Percentiles rank a stretch among this genome's conserved stretches.
phyloP scores from a whole-genome alignment of 2,797 vertebrate species.

The Pipistrellus pipistrellus region DNA sequence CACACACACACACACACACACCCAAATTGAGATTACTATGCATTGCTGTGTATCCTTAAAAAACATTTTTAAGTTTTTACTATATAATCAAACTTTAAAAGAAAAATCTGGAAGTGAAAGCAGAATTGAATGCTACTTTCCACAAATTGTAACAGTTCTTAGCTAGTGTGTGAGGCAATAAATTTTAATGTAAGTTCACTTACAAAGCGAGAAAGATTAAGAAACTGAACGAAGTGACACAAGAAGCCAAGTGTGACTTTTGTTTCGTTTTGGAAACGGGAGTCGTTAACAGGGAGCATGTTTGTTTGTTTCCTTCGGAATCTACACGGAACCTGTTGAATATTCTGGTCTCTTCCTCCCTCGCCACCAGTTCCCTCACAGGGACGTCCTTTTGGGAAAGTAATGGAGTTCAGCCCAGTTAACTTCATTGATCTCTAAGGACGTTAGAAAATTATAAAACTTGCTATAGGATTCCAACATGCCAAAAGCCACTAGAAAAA shows the following conservation, averaged over 20 bases:
- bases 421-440: conserved; percentile 47
- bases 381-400: conserved; percentile 47
- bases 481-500: conserved; percentile 3
- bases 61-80: conserved; percentile 17
- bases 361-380: not conserved
- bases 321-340: not conserved
- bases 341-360: conserved; percentile 1
- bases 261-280: not conserved
- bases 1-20: not conserved
- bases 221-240: not conserved
- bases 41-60: not conserved
- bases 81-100: conserved; percentile 22
- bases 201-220: not conserved
- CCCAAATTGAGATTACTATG: not conserved
- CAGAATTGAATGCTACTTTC: conserved; percentile 11
- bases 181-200: not conserved
- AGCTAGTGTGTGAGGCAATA: not conserved
- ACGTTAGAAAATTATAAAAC: not conserved
- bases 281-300: not conserved
- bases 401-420: not conserved
- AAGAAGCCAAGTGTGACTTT: conserved; percentile 40
- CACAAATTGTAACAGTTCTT: not conserved
- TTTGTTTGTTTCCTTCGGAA: conserved; percentile 11
- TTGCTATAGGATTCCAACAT: not conserved
- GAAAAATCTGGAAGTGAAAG: conserved; percentile 27